Evolutionary conservation across 2,888 invertebrate genomes (phyloP).

Genomic region (Mellilla xanthometata): DNA sequence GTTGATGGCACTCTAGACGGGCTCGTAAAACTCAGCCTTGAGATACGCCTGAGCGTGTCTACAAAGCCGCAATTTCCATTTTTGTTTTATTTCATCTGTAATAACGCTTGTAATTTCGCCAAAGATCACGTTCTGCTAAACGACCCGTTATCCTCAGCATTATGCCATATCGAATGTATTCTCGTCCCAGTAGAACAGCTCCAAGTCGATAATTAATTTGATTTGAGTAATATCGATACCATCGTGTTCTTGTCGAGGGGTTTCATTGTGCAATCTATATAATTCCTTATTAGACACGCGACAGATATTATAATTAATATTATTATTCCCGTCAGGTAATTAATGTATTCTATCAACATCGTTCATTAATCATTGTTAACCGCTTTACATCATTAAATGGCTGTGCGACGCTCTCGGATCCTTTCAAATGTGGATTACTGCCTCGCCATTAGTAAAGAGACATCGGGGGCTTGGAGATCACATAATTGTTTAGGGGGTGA

Average conservation of each 20-base stretch:
- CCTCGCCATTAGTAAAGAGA: constrained; percentile 60
- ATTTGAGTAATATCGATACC: no score
- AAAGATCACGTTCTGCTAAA: constrained; percentile 17
- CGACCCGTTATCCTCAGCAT: constrained; percentile 8
- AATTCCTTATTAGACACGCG: no score
- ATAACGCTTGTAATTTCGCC: constrained; percentile 19
- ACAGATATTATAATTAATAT: no score
- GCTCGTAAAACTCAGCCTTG: constrained; percentile 35
- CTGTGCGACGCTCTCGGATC: constrained; percentile 33
- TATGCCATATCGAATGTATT: neutral
- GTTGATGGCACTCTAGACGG: constrained; percentile 31
- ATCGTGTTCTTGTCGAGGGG: no score
- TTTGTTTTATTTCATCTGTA: constrained; percentile 26
- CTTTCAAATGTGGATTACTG: constrained; percentile 47
- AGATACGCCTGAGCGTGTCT: constrained; percentile 28
- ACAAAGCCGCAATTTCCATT: constrained; percentile 23
- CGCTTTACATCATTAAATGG: constrained; percentile 33
- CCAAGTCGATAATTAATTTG: no score
- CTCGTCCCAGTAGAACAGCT: no score
- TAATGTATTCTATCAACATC: no score
- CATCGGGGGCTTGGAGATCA: constrained; percentile 59
- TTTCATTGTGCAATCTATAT: no score
- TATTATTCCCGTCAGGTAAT: no score
- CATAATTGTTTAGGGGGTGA: constrained; percentile 71
- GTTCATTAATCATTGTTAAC: constrained; percentile 34